phyloP scores from a whole-genome alignment of 2,113 vertebrate genomes.

The Xenopus borealis region DNA sequence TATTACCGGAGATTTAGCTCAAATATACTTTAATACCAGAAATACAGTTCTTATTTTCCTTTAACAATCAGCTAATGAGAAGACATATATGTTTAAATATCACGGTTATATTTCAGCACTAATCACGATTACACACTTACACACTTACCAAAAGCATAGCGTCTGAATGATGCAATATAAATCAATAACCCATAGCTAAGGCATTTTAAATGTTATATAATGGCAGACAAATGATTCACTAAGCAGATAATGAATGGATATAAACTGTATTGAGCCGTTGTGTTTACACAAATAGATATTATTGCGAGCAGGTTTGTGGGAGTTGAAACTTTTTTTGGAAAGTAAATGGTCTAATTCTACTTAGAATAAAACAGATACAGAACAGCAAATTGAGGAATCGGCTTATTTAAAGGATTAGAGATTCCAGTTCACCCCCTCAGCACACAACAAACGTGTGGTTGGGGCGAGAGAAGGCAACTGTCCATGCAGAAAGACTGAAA shows the following conservation, averaged over 20 bases:
- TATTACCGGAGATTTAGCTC: too few species aligned
- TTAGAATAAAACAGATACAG: conserved; percentile 32
- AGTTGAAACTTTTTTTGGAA: conserved; percentile 20
- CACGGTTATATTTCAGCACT: not conserved
- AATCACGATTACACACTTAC: not conserved
- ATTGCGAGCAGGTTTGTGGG: conserved; percentile 10
- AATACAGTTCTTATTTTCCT: not conserved
- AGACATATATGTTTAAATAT: not conserved
- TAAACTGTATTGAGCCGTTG: conserved; percentile 17
- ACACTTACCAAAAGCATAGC: not conserved
- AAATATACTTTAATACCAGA: too few species aligned
- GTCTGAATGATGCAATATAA: conserved; percentile 10
- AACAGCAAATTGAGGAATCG: conserved; percentile 42
- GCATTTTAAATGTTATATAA: conserved; percentile 34
- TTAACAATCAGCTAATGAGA: not conserved
- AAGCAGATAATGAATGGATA: conserved; percentile 32
- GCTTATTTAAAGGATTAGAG: conserved; percentile 29
- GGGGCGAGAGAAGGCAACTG: conserved; percentile 46
- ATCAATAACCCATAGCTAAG: conserved; percentile 23
- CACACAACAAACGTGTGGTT: conserved; percentile 40
- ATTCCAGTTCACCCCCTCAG: conserved; percentile 35
- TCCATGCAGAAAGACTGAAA: conserved; percentile 52
- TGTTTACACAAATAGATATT: conserved; percentile 25
- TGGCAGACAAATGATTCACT: conserved; percentile 29
- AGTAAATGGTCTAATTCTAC: conserved; percentile 27